Evolutionary conservation across 2,797 vertebrate genomes (phyloP).

Genomic region (Arrhamphus sclerolepis): DNA sequence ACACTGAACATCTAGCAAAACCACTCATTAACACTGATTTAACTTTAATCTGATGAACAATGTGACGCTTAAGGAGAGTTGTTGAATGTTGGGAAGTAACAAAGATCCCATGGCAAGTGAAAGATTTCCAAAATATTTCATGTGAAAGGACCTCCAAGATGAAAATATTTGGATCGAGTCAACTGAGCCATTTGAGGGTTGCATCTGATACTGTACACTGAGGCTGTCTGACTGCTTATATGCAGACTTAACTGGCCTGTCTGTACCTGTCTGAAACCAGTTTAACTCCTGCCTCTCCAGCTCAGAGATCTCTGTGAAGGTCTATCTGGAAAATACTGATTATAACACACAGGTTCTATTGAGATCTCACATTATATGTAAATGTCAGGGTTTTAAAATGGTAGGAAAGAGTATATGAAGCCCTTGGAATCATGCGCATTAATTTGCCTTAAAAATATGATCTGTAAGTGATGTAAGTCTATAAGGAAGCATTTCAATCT

Average conservation of each 20-base stretch:
- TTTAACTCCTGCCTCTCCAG: conserved; percentile 51
- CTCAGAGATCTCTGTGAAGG: conserved; percentile 4
- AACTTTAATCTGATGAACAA: no score
- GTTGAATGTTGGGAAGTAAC: no score
- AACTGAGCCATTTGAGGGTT: conserved; percentile 15
- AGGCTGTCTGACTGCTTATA: conserved; percentile 40
- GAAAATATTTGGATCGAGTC: conserved; percentile 5
- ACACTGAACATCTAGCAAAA: background rate
- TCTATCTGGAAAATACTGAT: conserved; percentile 15
- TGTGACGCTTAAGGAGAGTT: no score
- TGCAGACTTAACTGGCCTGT: conserved; percentile 44
- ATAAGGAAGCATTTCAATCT: no score
- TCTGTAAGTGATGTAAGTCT: no score
- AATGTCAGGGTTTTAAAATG: no score
- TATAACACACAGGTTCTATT: conserved; percentile 1
- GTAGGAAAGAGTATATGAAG: no score
- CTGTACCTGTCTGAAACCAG: conserved; percentile 56
- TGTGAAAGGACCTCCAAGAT: conserved; percentile 1
- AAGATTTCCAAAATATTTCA: background rate
- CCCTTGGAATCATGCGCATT: no score
- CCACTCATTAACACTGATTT: no score
- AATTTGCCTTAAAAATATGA: no score
- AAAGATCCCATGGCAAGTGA: no score
- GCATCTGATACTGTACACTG: conserved; percentile 35
- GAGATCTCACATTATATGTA: background rate